Evolutionary conservation across 2,888 invertebrate species (phyloP).

Genomic region (Craniophora ligustri): DNA sequence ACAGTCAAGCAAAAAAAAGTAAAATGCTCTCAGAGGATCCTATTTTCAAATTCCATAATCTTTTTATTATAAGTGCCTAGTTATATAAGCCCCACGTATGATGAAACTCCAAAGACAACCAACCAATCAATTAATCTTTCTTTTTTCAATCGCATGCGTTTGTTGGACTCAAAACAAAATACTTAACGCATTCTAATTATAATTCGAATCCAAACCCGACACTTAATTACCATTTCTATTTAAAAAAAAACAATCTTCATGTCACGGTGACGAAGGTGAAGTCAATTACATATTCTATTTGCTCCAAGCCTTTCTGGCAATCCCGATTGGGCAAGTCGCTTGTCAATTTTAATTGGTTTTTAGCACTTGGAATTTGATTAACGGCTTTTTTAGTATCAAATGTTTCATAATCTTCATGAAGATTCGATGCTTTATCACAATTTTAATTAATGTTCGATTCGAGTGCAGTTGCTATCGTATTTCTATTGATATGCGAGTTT

Average conservation of each 20-base stretch:
- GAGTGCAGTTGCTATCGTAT: slow-evolving; percentile 64
- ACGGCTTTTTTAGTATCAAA: slow-evolving; percentile 51
- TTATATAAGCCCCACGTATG: neutral
- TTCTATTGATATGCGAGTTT: slow-evolving; percentile 62
- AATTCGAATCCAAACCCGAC: slow-evolving; percentile 41
- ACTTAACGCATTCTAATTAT: slow-evolving; percentile 42
- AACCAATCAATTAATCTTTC: neutral
- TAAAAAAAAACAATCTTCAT: slow-evolving; percentile 65
- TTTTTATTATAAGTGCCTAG: too few relatives aligned
- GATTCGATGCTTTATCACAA: slow-evolving; percentile 52
- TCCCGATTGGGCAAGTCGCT: slow-evolving; percentile 69
- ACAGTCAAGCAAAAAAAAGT: too few relatives aligned
- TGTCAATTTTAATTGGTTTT: slow-evolving; percentile 80
- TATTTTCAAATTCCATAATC: too few relatives aligned
- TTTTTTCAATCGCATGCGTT: slow-evolving; percentile 20
- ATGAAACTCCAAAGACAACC: neutral
- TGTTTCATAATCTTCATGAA: slow-evolving; percentile 45
- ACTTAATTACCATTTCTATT: slow-evolving; percentile 59
- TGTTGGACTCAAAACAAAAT: slow-evolving; percentile 33
- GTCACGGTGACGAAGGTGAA: slow-evolving; percentile 70
- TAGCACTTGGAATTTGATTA: slow-evolving; percentile 64
- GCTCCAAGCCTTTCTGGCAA: slow-evolving; percentile 66
- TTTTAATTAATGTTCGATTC: slow-evolving; percentile 74
- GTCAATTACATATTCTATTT: slow-evolving; percentile 73
- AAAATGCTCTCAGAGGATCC: too few relatives aligned